Evolutionary conservation across 2,113 vertebrate genomes (phyloP), one percentile per base, ranked within the genome.

Genomic region (Brachyhypopomus occidentalis): DNA sequence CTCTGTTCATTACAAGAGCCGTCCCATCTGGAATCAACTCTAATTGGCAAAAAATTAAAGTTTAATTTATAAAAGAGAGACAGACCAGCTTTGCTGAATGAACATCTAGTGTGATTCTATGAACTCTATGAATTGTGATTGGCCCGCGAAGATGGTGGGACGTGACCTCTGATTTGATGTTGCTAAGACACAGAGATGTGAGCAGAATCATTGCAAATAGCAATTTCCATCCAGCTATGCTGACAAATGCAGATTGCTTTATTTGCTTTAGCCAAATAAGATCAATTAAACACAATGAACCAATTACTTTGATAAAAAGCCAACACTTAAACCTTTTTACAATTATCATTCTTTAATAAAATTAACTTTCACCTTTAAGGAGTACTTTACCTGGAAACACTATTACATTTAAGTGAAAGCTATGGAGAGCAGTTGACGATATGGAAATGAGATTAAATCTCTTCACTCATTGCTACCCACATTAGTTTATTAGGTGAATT

Each of bases 1-100:
- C 67, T 87, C 81, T 75, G 55, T 76, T 87, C 82, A 86, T 82
- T 88, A 74, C 58, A 71, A 82, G 87, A 67, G 62, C 56, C 82
- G 64, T 27, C 78, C 56, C 72, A 62, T 77, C 30, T 76, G 75
- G 73, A 67, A 81, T 82, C 60, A 20, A 69, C 27, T 72, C 56
- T 79, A 63, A 72, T 17, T 36, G 71, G 84, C 71, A 67, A 73
- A 73, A 14, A 27, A n/a, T 20, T 27, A 45, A 81, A 27, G 20
- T 41, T 38, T 8, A 5, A 63, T 16, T 25, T 2, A 19, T 22
- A 48, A 45, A 77, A 30, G 12, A 14, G 19, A n/a, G n/a, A 60
- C 7, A 36, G 41, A 20, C 75, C 22, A 19, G 36, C 36, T 25
- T 52, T 14, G 45, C 60, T 45, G 30, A 78, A 38, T 0, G 59